A percentile compares a stretch with the other conserved stretches of the same genome.
phyloP scores from a whole-genome alignment of 2,113 vertebrate species.

The Pterocles gutturalis region DNA sequence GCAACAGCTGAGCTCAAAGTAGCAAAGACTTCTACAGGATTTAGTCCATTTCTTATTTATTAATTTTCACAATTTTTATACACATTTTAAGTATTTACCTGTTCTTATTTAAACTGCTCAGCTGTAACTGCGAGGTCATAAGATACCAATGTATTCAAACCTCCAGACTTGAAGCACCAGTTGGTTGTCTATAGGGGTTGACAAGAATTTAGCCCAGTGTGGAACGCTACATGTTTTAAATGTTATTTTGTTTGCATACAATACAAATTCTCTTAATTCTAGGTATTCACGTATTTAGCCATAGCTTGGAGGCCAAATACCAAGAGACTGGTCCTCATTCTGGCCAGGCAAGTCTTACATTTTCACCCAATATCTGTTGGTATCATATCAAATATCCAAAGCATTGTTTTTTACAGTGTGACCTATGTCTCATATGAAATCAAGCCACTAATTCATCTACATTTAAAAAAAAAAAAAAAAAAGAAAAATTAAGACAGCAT shows the following conservation, averaged over 20 bases:
- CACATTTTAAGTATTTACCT: neutral
- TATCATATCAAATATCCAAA: neutral
- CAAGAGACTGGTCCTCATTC: neutral
- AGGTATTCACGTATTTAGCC: neutral
- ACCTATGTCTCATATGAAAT: neutral
- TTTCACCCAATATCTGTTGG: neutral
- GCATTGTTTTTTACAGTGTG: neutral
- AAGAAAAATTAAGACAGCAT: neutral
- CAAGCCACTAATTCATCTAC: neutral
- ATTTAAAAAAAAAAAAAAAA: neutral
- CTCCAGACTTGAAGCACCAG: neutral
- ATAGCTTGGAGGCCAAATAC: neutral
- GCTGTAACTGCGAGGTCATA: neutral
- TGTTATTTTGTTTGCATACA: neutral
- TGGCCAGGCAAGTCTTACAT: neutral
- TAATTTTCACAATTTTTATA: neutral
- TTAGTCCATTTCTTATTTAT: neutral
- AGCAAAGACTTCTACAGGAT: neutral
- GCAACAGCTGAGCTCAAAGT: neutral
- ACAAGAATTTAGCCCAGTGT: neutral
- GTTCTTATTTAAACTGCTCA: neutral
- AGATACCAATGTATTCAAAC: neutral
- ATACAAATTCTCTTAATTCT: neutral
- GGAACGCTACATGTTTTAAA: neutral
- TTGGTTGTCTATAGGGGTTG: neutral